These are phyloP conservation scores for Speoplatyrhinus poulsoni DNA, from an alignment of 2,113 vertebrate genomes.

Conservation along the genomic window DNA sequence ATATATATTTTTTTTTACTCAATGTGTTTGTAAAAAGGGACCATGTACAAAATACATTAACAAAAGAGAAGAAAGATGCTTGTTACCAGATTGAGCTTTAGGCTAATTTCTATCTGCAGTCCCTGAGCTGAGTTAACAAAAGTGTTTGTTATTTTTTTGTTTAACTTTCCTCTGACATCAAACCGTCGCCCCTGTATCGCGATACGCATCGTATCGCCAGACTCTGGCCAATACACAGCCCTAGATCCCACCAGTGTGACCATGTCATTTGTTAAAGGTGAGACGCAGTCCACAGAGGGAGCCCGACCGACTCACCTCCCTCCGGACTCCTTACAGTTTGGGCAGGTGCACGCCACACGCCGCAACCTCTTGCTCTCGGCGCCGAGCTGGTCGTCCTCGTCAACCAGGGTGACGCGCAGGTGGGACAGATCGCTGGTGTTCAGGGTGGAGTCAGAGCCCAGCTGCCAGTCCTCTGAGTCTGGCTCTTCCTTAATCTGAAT, in stretches of 20 bases:
- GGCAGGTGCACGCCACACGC: constrained; percentile 96
- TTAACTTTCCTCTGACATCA: no score
- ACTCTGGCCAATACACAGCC: no score
- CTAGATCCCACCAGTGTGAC: not conserved
- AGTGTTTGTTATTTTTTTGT: no score
- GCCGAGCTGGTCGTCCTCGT: constrained; percentile 92
- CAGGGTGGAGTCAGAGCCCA: constrained; percentile 92
- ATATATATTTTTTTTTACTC: no score
- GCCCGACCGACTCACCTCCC: constrained; percentile 83
- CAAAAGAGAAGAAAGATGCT: no score
- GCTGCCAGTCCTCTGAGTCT: constrained; percentile 96
- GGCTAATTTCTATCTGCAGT: no score
- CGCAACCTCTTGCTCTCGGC: constrained; percentile 96
- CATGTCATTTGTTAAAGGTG: not conserved
- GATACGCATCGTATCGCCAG: no score
- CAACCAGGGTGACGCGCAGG: constrained; percentile 90
- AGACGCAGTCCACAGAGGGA: not conserved
- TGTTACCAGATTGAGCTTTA: no score
- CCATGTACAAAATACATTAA: no score
- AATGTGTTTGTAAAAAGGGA: no score
- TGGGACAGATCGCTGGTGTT: constrained; percentile 96
- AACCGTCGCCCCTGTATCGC: no score
- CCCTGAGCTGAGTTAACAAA: no score
- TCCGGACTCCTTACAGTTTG: constrained; percentile 98
- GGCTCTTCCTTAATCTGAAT: constrained; percentile 98